Evolutionary conservation across 2,113 vertebrate genomes (phyloP).

Genomic region (Illadopsis cleaveri): DNA sequence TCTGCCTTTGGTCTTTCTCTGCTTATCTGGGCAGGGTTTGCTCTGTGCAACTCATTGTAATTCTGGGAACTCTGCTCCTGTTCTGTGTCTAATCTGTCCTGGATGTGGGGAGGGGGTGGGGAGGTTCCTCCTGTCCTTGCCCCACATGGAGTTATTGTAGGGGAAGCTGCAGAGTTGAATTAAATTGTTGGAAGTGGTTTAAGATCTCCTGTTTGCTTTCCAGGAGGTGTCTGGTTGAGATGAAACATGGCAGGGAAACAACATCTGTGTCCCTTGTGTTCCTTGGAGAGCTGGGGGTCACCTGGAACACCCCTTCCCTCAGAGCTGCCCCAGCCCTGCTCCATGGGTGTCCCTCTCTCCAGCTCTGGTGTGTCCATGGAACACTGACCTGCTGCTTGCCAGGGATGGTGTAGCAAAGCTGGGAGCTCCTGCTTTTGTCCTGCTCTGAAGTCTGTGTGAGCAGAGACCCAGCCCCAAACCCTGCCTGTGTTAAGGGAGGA

Average conservation of each 20-base stretch:
- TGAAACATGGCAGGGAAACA: background rate
- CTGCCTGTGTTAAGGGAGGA: fast-evolving
- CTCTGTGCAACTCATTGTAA: background rate
- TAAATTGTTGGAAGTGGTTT: background rate
- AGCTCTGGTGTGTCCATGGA: background rate
- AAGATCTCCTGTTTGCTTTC: background rate
- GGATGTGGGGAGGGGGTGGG: background rate
- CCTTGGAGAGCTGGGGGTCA: background rate
- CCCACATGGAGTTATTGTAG: fast-evolving
- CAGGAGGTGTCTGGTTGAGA: background rate
- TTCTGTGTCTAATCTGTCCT: background rate
- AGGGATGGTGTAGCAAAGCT: background rate
- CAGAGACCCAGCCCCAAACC: background rate
- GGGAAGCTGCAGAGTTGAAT: background rate
- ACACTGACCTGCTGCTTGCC: fast-evolving
- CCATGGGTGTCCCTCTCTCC: fast-evolving
- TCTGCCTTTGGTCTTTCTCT: background rate
- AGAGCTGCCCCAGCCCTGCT: background rate
- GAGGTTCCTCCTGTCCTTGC: background rate
- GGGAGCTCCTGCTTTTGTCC: background rate
- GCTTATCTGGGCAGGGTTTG: background rate
- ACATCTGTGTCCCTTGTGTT: background rate
- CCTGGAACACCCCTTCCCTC: background rate
- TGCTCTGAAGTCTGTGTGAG: background rate
- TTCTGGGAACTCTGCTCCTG: background rate